Conservation (phyloP, 2,797 vertebrate species). For the Cyclura pinguis region DNA sequence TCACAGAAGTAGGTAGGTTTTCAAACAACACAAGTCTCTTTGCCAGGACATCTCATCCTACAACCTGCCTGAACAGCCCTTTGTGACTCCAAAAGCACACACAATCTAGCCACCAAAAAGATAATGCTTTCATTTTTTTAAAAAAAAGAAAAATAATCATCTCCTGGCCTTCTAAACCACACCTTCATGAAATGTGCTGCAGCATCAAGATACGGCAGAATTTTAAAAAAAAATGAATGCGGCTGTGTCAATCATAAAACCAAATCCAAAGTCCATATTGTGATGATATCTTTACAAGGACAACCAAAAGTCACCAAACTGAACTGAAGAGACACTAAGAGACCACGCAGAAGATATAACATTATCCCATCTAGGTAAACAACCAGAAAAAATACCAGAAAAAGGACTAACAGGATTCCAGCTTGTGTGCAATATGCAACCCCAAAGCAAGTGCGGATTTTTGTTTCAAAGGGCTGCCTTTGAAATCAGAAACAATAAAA, state of each 20-base stretch:
- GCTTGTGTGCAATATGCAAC: too few relatives aligned
- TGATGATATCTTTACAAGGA: too few relatives aligned
- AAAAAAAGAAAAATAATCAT: not conserved
- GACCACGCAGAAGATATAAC: not conserved
- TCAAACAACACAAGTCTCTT: not conserved
- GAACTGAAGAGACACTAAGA: not conserved
- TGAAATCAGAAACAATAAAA: too few relatives aligned
- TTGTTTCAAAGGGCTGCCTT: too few relatives aligned
- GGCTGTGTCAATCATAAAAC: too few relatives aligned
- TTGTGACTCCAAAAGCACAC: not conserved
- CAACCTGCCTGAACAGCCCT: not conserved
- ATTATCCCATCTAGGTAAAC: not conserved
- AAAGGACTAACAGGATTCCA: too few relatives aligned
- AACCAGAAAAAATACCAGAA: not conserved
- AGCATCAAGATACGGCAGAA: not conserved
- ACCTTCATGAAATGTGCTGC: too few relatives aligned
- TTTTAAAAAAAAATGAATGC: too few relatives aligned
- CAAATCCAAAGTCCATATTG: too few relatives aligned
- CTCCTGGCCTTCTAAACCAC: not conserved
- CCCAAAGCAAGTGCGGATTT: too few relatives aligned
- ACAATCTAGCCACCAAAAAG: not conserved
- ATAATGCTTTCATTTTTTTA: not conserved
- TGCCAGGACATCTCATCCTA: fast-evolving
- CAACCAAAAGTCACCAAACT: too few relatives aligned
- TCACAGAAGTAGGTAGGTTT: not conserved